Conservation (phyloP, 2,888 invertebrate species). For the Rhimphoctona megacephalus region DNA sequence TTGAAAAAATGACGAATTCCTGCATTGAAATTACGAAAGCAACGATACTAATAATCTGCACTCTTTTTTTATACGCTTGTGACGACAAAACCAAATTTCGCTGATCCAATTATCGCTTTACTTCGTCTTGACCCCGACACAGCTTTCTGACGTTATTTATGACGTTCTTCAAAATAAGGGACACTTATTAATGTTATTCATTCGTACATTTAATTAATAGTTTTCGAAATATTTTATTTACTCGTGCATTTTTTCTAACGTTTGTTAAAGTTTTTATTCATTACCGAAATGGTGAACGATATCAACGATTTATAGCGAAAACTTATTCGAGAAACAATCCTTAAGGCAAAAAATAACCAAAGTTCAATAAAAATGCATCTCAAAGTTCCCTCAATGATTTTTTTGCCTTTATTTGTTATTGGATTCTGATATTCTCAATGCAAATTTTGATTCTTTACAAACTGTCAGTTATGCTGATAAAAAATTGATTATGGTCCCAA, state of each 20-base stretch:
- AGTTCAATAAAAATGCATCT: too few species aligned
- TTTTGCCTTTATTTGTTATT: too few species aligned
- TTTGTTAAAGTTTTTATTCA: not conserved
- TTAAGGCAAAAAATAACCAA: too few species aligned
- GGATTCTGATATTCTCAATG: too few species aligned
- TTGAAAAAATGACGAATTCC: not conserved
- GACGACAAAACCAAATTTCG: constrained; percentile 36
- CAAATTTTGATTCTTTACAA: too few species aligned
- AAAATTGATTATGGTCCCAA: too few species aligned
- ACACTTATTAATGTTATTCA: not conserved
- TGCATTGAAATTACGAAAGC: not conserved
- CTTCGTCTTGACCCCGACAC: constrained; percentile 60
- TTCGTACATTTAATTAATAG: not conserved
- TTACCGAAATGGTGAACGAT: not conserved
- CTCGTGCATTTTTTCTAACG: not conserved
- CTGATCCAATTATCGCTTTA: constrained; percentile 57
- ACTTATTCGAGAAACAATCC: too few species aligned
- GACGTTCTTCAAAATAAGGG: not conserved
- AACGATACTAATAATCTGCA: not conserved
- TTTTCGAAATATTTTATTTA: not conserved
- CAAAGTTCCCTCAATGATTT: too few species aligned
- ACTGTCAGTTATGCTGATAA: too few species aligned
- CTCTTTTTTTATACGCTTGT: not conserved
- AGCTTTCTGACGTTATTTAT: constrained; percentile 10
- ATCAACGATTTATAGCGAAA: too few species aligned